Conservation (phyloP, 1,140 invertebrate species). For the Drosophila malerkotliana region DNA sequence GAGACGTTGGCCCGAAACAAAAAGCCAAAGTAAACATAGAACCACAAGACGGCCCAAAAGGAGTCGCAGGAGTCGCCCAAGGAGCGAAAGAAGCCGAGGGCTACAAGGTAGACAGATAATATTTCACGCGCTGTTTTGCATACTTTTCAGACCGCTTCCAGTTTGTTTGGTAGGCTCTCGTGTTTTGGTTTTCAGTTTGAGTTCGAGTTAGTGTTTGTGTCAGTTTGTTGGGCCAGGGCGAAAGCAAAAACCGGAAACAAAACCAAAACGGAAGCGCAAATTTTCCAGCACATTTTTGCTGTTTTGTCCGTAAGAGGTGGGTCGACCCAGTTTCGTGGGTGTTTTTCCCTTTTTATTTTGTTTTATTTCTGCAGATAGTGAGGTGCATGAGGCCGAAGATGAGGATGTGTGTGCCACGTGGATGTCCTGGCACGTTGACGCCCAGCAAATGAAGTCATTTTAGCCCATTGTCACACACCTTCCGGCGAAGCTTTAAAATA, state of each 20-base stretch:
- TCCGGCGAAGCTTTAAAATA: slow-evolving; percentile 25
- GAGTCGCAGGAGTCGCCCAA: slow-evolving; percentile 1
- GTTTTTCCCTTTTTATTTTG: slow-evolving; percentile 24
- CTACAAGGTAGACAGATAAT: slow-evolving; percentile 72
- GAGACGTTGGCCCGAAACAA: slow-evolving; percentile 47
- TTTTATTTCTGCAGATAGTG: slow-evolving; percentile 8
- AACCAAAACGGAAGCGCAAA: slow-evolving; percentile 82
- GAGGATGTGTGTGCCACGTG: slow-evolving; percentile 18
- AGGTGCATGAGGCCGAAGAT: slow-evolving; percentile 5
- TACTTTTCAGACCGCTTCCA: slow-evolving; percentile 45
- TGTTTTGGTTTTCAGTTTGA: slow-evolving; percentile 18
- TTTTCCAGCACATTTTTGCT: slow-evolving; percentile 80
- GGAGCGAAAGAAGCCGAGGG: background rate
- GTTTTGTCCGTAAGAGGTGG: slow-evolving; percentile 9
- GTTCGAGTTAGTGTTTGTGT: slow-evolving; percentile 3
- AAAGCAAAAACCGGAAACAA: slow-evolving; percentile 80
- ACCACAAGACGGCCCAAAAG: background rate
- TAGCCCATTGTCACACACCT: slow-evolving; percentile 47
- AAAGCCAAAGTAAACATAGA: slow-evolving; percentile 48
- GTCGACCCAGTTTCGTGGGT: slow-evolving; percentile 48
- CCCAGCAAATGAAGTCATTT: slow-evolving; percentile 54
- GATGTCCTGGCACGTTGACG: slow-evolving; percentile 31
- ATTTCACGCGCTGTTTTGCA: slow-evolving; percentile 80
- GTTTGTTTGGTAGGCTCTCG: slow-evolving; percentile 20
- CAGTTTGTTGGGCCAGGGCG: slow-evolving; percentile 25